phyloP scores from a whole-genome alignment of 2,113 vertebrate species.

The Bungarus multicinctus region DNA sequence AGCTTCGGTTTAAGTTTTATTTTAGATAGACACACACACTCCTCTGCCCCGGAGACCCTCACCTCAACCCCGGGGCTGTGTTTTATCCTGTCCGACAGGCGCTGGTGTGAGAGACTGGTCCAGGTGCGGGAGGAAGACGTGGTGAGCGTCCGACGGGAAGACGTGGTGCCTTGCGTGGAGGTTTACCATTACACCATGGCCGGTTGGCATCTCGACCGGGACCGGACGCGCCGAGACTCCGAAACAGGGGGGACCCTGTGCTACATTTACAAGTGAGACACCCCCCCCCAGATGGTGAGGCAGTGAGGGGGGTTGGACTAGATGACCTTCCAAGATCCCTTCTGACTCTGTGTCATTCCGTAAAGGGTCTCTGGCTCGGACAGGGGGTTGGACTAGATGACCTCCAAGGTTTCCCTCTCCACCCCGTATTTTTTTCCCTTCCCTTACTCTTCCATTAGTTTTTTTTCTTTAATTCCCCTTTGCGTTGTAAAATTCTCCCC shows the following conservation, averaged over 20 bases:
- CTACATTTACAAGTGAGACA: constrained; percentile 83
- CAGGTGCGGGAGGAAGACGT: constrained; percentile 69
- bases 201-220: constrained; percentile 80
- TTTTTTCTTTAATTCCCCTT: too few species aligned
- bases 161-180: constrained; percentile 73
- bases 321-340: not conserved
- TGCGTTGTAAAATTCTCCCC: too few species aligned
- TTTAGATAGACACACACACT: too few species aligned
- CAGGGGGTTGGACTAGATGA: not conserved
- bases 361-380: accelerated
- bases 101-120: constrained; percentile 77
- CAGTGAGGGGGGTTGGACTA: accelerated
- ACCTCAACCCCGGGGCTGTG: not conserved
- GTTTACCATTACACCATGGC: constrained; percentile 79
- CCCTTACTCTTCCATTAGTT: too few species aligned
- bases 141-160: constrained; percentile 73
- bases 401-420: too few species aligned
- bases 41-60: too few species aligned
- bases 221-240: constrained; percentile 62
- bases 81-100: constrained; percentile 56
- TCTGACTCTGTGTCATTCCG: not conserved
- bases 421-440: too few species aligned
- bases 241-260: constrained; percentile 66
- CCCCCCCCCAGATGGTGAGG: accelerated
- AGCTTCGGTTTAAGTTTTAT: not conserved